Base-by-base conservation (phyloP, 2,113 vertebrate genomes). In the Tupaia chinensis region DNA sequence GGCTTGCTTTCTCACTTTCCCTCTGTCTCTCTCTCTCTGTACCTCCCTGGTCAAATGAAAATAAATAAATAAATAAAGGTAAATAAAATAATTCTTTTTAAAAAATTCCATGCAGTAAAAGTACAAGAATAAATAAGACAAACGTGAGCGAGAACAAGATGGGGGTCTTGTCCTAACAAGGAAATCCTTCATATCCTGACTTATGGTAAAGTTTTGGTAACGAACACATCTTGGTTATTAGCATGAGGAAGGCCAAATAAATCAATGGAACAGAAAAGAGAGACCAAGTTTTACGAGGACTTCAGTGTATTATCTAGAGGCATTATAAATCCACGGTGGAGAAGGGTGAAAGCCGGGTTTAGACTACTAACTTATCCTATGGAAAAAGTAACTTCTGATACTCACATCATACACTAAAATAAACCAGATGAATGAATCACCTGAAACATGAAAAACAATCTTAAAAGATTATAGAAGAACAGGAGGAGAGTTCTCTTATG, bases 361-460 rank as follows among this genome's bases (percentile, higher is more conserved):
- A 68, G 77, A 10, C 19, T 54, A 85, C 56, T 73, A 72, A 66
- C 3, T 85, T 88, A 94, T 73, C 20, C n/a, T 66, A 56, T 44
- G 63, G 56, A 68, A 95, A 81, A 93, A 93, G 72, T 69, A 74
- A 89, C 61, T 73, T 72, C 58, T 76, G 88, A 87, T 23, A 17
- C 72, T 87, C 61, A 95, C 20, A 76, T 5, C 29, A 74, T 16
- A 70, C 5, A 27, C 60, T 23, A 70, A 93, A 87, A 70, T 84
- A 84, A 93, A 27, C 5, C 32, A 89, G 34, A 84, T 53, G 29
- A 79, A 91, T 83, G 90, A 91, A 85, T 76, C 65, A 53, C 61
- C 69, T 68, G 81, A 81, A 77, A 76, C 72, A 32, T 72, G 56
- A 87, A 81, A 81, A 70, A 60, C n/a, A 32, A 68, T 58, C 72